Percentiles rank a stretch among this genome's conserved stretches.
Conservation (phyloP, 2,888 invertebrate genomes). For the Prenolepis imparis region DNA sequence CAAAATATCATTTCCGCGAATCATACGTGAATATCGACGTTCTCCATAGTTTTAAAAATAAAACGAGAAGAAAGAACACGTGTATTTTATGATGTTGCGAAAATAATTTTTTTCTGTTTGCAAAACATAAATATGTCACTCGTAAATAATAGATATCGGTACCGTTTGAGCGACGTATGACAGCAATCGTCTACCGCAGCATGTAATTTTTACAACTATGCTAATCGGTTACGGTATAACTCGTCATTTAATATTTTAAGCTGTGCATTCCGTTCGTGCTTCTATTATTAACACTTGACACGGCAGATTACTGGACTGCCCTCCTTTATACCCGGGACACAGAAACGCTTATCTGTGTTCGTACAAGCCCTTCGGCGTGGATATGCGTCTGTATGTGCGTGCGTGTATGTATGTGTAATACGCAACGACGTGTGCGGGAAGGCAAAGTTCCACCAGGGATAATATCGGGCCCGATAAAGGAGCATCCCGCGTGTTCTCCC, state of each 20-base stretch:
- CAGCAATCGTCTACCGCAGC: not conserved
- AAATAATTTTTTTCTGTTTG: not conserved
- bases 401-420: slow-evolving; percentile 6
- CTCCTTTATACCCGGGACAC: slow-evolving; percentile 4
- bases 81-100: not conserved
- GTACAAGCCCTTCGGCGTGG: slow-evolving; percentile 13
- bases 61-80: not conserved
- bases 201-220: slow-evolving; percentile 7
- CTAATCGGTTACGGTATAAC: not conserved
- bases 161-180: slow-evolving; percentile 21
- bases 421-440: slow-evolving; percentile 46
- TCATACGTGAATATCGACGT: slow-evolving; percentile 9
- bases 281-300: slow-evolving; percentile 22
- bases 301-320: slow-evolving; percentile 26
- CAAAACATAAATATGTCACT: slow-evolving; percentile 27
- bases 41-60: slow-evolving; percentile 30
- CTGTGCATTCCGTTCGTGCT: not conserved
- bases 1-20: slow-evolving; percentile 33
- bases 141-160: slow-evolving; percentile 26
- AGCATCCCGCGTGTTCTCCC: slow-evolving; percentile 64
- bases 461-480: slow-evolving; percentile 74
- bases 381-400: not conserved
- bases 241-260: slow-evolving; percentile 16
- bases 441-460: slow-evolving; percentile 69
- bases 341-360: slow-evolving; percentile 25